Percentiles rank a stretch among this genome's conserved stretches.
Conservation (phyloP, 2,888 invertebrate genomes). For the Athetis lepigone region DNA sequence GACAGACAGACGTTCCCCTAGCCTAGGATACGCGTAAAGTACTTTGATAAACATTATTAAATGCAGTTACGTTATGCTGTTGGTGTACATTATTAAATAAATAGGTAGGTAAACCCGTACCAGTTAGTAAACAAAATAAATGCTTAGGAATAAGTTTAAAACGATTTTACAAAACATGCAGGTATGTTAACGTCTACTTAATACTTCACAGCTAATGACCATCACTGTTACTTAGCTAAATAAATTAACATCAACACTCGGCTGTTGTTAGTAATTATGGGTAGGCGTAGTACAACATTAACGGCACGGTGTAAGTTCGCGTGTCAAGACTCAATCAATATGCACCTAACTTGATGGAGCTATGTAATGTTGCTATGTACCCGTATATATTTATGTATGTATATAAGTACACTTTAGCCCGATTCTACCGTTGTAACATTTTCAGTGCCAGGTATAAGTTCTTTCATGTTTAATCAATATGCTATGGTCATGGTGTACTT, state of each 20-base stretch:
- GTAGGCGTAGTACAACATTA: slow-evolving; percentile 6
- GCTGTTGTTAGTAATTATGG: slow-evolving; percentile 13
- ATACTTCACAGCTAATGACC: slow-evolving; percentile 19
- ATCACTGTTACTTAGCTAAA: slow-evolving; percentile 20
- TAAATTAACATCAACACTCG: slow-evolving; percentile 16
- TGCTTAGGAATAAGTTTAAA: no score
- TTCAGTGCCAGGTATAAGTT: slow-evolving; percentile 30
- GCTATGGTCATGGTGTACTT: slow-evolving; percentile 1
- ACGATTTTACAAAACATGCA: neutral
- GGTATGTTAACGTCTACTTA: neutral
- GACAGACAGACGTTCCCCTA: no score
- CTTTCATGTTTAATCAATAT: slow-evolving; percentile 52
- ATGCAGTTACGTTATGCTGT: no score
- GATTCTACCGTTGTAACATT: slow-evolving; percentile 20
- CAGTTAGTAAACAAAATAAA: no score
- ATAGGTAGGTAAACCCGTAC: no score
- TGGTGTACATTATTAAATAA: no score
- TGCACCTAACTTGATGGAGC: slow-evolving; percentile 5
- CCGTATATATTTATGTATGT: neutral
- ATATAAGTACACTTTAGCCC: slow-evolving; percentile 5
- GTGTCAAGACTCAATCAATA: slow-evolving; percentile 51
- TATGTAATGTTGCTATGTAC: neutral
- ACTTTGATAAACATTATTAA: no score
- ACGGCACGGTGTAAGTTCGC: slow-evolving; percentile 40
- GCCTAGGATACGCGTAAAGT: no score